phyloP scores from a whole-genome alignment of 2,888 invertebrate genomes.

The Allophyes oxyacanthae region DNA sequence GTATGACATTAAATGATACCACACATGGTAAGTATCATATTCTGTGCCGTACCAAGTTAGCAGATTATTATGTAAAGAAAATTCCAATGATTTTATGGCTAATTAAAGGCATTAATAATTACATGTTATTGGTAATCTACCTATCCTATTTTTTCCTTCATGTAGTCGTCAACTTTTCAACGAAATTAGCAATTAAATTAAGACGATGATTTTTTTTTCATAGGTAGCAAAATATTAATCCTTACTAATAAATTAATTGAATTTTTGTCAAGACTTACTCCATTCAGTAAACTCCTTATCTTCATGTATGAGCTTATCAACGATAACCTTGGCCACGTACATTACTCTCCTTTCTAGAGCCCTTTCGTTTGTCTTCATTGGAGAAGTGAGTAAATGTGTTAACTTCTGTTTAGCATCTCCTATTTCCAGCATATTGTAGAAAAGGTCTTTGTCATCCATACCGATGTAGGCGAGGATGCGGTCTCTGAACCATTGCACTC shows the following conservation, averaged over 20 bases:
- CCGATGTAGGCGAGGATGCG: conserved; percentile 90
- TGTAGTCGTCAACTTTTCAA: no score
- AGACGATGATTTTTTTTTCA: no score
- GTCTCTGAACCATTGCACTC: conserved; percentile 92
- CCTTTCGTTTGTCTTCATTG: conserved; percentile 72
- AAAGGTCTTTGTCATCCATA: conserved; percentile 86
- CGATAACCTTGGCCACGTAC: conserved; percentile 92
- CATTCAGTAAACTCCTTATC: conserved; percentile 94
- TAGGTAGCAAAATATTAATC: no score
- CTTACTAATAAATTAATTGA: background rate
- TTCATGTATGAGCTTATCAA: conserved; percentile 91
- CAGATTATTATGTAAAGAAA: no score
- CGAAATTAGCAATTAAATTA: no score
- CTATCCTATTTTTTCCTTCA: no score
- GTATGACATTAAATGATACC: no score
- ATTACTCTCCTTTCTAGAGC: conserved; percentile 89
- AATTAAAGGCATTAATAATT: no score
- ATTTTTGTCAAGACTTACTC: conserved; percentile 86
- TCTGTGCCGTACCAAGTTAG: no score
- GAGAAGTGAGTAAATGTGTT: conserved; percentile 63
- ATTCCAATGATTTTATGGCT: no score
- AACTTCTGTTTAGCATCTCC: conserved; percentile 85
- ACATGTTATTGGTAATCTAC: no score
- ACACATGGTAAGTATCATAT: no score
- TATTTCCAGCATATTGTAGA: conserved; percentile 89